These are phyloP conservation scores for Eupsilia transversa DNA, from an alignment of 2,888 invertebrate genomes.

Conservation along the genomic window DNA sequence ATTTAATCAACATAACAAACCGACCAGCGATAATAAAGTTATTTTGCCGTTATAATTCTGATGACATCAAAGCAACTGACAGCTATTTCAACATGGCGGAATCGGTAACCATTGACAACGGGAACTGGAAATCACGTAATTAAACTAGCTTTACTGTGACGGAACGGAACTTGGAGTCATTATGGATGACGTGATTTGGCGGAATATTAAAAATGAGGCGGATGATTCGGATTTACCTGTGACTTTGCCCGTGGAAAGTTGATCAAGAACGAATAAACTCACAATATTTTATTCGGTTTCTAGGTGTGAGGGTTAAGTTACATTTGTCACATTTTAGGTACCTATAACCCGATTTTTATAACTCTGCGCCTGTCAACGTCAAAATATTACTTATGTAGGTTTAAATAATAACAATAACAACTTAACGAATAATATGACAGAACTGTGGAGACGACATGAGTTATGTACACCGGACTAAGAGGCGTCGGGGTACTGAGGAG, in stretches of 20 bases:
- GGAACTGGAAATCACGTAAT: slow-evolving; percentile 68
- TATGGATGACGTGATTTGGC: slow-evolving; percentile 55
- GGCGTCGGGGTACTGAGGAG: too few species aligned
- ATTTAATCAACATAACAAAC: slow-evolving; percentile 63
- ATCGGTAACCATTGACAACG: slow-evolving; percentile 59
- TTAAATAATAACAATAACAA: too few species aligned
- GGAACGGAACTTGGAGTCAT: slow-evolving; percentile 58
- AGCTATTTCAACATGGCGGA: slow-evolving; percentile 65
- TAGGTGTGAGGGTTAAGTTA: neutral
- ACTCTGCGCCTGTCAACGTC: too few species aligned
- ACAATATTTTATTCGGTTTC: neutral
- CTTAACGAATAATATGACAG: too few species aligned
- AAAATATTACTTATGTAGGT: too few species aligned
- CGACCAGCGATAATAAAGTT: slow-evolving; percentile 56
- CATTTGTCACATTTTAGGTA: neutral
- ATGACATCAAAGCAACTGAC: slow-evolving; percentile 62
- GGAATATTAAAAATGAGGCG: slow-evolving; percentile 23
- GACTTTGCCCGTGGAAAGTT: slow-evolving; percentile 9
- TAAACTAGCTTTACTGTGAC: slow-evolving; percentile 66
- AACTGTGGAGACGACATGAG: too few species aligned
- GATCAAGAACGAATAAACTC: neutral
- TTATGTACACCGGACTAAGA: too few species aligned
- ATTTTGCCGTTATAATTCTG: slow-evolving; percentile 61
- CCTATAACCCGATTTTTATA: too few species aligned
- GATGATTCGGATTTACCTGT: slow-evolving; percentile 23